Evolutionary conservation across 1,140 invertebrate species (phyloP).

Genomic region (Orius laevigatus): DNA sequence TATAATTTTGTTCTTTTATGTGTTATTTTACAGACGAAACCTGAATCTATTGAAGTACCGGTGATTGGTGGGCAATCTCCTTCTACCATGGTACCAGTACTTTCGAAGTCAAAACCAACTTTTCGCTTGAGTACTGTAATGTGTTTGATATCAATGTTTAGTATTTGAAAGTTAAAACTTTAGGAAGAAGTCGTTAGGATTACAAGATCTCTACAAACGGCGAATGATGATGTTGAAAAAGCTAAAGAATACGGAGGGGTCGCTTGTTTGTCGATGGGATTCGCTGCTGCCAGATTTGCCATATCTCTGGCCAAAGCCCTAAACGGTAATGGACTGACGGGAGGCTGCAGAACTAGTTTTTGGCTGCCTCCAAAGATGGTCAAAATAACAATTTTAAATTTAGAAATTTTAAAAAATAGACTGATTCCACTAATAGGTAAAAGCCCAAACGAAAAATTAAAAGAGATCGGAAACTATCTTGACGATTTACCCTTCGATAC

Average conservation of each 20-base stretch:
- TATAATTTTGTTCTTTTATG: no score
- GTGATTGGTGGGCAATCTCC: slow-evolving; percentile 98
- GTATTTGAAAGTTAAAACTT: neutral
- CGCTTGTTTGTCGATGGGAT: slow-evolving; percentile 31
- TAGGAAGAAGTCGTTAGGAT: slow-evolving; percentile 26
- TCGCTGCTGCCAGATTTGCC: slow-evolving; percentile 28
- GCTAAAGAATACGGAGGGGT: slow-evolving; percentile 19
- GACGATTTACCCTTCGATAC: no score
- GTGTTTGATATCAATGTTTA: neutral
- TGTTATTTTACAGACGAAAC: slow-evolving; percentile 27
- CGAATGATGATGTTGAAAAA: slow-evolving; percentile 22
- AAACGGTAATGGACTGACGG: no score
- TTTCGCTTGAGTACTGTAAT: slow-evolving; percentile 46
- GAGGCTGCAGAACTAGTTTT: no score
- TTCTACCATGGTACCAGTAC: slow-evolving; percentile 89
- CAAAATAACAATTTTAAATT: no score
- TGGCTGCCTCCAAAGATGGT: no score
- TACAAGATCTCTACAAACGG: slow-evolving; percentile 25
- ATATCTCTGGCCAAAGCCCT: slow-evolving; percentile 7
- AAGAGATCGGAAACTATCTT: no score
- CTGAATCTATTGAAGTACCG: slow-evolving; percentile 66
- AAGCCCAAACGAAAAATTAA: no score
- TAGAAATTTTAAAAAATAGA: no score
- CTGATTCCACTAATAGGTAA: no score
- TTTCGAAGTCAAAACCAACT: slow-evolving; percentile 76